Evolutionary conservation across 1,140 invertebrate genomes (phyloP), one percentile per base, ranked within the genome.

Genomic region (Bombus superbus): DNA sequence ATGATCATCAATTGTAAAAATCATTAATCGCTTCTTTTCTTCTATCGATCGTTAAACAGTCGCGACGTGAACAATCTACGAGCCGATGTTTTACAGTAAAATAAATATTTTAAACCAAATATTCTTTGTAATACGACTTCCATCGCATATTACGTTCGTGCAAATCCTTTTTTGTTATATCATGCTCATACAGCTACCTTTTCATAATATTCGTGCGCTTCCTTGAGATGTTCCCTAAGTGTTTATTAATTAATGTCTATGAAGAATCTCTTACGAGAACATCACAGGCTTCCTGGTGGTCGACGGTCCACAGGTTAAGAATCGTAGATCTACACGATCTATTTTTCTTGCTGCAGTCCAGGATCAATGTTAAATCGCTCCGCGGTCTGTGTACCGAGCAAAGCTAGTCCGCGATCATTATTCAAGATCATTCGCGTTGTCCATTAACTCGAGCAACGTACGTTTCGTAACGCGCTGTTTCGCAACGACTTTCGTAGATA

Each of bases 401-500:
- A 15, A 22, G 18, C 13, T 53, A 38, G 71, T 75, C 18, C 40
- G n/a, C 75, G 57, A 85, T 85, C 83, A 80, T 85, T 85, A 85
- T 85, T 85, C 76, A 79, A 85, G 76, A 85, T 85, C 83, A 79
- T 22, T 68, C 57, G 75, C 25, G 44, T 35, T 68, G 76, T 42
- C 76, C 53, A 85, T 85, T 85, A 85, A 79, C 32, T 25, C 38
- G 66, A 38, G 18, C 82, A 40, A 11, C 28, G 13, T 10, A 35
- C 28, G 38, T 85, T 85, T 72, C 83, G 83, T 80, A 85, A 85
- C 35, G 76, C 76, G 32, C 44, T n/a, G 40, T 85, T 71, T 85
- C 83, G 83, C 69, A 85, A 85, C 83, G 42, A 80, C 83, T 85
- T 85, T 79, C 76, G 66, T 32, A 62, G 76, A 28, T 35, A 85